Evolutionary conservation across 2,888 invertebrate genomes (phyloP), one percentile per base, ranked within the genome.

Genomic region (Lymantria dispar): DNA sequence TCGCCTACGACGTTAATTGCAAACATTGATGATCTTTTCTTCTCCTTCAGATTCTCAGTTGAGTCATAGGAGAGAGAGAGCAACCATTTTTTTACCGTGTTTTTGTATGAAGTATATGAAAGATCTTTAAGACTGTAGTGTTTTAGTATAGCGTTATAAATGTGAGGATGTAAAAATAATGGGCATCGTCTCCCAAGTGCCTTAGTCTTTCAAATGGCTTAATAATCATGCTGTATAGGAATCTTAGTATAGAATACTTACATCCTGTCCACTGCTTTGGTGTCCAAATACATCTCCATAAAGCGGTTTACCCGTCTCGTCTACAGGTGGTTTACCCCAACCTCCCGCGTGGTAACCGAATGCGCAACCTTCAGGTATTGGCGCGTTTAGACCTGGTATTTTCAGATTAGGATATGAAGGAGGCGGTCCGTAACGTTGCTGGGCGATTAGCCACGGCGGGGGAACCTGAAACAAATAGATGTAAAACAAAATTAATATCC

Each of bases 271-370:
- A 31, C 92, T 93, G 42, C 93, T 92, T 56, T 94, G 94, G 11
- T 97, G 95, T 7, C 99, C 99, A 78, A 99, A 99, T 2, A 99
- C 99, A 85, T 99, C 99, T 1, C 99, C 99, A 80, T 99, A 99
- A 0, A 99, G 90, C 0, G 99, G 99, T 80, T 98, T 96, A 37
- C 99, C 99, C 57, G 95, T 96, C 86, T 99, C 99, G 86, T 99
- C 99, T 0, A 99, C 99, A 0, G 99, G 99, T 10, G 99, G 99
- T 83, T 99, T 99, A 54, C 99, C 99, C 99, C 99, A 99, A 29
- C 99, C 99, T 38, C 98, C 99, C 0, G 99, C 99, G 89, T 99
- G 99, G 85, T 99, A 99, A 13, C 99, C 99, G 84, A 99, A 99
- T 0, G 98, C 96, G 76, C 99, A 99, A 1, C 96, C 95, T 56